Conservation (phyloP, 1,140 invertebrate species). For the Microvelia longipes region DNA sequence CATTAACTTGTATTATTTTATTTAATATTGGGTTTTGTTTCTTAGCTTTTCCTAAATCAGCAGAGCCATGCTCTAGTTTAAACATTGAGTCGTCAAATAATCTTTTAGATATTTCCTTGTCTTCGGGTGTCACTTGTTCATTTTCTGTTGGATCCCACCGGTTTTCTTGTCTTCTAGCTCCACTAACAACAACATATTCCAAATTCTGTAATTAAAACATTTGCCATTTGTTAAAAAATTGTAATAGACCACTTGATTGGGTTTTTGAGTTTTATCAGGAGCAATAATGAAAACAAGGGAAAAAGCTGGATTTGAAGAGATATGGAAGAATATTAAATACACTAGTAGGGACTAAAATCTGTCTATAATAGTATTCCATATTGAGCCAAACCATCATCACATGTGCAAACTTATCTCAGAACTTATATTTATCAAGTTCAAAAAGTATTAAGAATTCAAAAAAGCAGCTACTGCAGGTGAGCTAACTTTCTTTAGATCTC, state of each 20-base stretch:
- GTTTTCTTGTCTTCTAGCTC: slow-evolving; percentile 89
- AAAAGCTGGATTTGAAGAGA: too few relatives aligned
- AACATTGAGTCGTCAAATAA: slow-evolving; percentile 92
- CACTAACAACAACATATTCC: slow-evolving; percentile 90
- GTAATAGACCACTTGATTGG: neutral
- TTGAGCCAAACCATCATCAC: too few relatives aligned
- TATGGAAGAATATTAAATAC: too few relatives aligned
- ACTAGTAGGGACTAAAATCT: too few relatives aligned
- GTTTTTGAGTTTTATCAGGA: neutral
- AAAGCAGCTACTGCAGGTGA: too few relatives aligned
- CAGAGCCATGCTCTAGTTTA: slow-evolving; percentile 76
- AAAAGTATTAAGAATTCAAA: too few relatives aligned
- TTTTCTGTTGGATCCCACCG: slow-evolving; percentile 95
- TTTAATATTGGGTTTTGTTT: slow-evolving; percentile 51
- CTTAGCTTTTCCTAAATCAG: slow-evolving; percentile 59
- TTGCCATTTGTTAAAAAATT: neutral
- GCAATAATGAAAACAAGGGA: too few relatives aligned
- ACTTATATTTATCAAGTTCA: too few relatives aligned
- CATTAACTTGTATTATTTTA: slow-evolving; percentile 59
- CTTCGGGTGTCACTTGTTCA: slow-evolving; percentile 82
- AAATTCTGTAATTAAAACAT: slow-evolving; percentile 60
- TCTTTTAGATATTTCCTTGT: slow-evolving; percentile 71
- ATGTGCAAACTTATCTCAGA: too few relatives aligned
- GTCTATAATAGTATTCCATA: too few relatives aligned
- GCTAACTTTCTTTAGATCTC: too few relatives aligned